These are phyloP conservation scores for Eubasilissa regina DNA, from an alignment of 1,140 invertebrate species.

Conservation along the genomic window DNA sequence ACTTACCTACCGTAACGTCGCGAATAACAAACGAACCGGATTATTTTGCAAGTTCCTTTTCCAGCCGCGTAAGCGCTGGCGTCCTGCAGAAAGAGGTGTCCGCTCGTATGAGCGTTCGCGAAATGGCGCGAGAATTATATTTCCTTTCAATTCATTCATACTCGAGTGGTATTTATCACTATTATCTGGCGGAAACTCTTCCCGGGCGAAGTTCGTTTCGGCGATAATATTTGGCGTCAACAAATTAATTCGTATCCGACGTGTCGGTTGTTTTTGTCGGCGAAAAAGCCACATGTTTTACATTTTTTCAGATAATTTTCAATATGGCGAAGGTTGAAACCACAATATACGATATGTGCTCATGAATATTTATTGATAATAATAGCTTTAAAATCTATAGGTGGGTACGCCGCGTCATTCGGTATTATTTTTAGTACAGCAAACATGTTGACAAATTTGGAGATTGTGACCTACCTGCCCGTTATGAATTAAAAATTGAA, in stretches of 20 bases:
- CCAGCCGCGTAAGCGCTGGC: background rate
- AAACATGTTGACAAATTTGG: too few relatives aligned
- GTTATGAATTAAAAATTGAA: too few relatives aligned
- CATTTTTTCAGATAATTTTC: too few relatives aligned
- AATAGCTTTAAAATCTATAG: too few relatives aligned
- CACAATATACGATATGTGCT: too few relatives aligned
- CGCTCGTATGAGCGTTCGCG: too few relatives aligned
- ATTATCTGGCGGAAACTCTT: background rate
- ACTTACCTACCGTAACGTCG: conserved; percentile 57
- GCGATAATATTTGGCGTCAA: conserved; percentile 21
- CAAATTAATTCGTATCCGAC: conserved; percentile 17
- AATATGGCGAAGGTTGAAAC: too few relatives aligned
- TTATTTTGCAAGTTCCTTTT: conserved; percentile 12
- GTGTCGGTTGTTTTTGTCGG: background rate
- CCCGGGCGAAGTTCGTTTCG: background rate
- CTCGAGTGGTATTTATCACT: background rate
- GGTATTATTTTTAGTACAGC: too few relatives aligned
- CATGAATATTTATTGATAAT: too few relatives aligned
- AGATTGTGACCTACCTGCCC: too few relatives aligned
- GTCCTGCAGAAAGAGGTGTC: background rate
- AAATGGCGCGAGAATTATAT: background rate
- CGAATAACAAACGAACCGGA: conserved; percentile 49
- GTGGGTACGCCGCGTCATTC: too few relatives aligned
- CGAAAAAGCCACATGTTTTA: conserved; percentile 12
- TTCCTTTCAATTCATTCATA: background rate